A percentile compares a stretch with the other conserved stretches of the same genome.
phyloP scores from a whole-genome alignment of 1,140 invertebrate genomes.

The Pomacea maculata region DNA sequence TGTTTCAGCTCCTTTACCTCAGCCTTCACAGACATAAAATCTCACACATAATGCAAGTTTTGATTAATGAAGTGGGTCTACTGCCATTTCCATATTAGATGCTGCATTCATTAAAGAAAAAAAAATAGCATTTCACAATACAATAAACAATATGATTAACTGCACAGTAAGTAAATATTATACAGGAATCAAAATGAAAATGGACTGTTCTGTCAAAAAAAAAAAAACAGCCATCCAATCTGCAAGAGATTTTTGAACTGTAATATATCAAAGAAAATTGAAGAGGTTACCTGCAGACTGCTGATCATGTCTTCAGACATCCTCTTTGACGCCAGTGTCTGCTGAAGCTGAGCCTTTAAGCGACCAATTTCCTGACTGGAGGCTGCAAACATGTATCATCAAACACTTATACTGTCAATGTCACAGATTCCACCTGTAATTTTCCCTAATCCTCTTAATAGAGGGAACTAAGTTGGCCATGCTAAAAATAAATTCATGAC shows the following conservation, averaged over 20 bases:
- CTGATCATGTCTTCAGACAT: slow-evolving; percentile 53
- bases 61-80: no score
- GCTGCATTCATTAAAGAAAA: no score
- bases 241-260: no score
- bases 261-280: not conserved
- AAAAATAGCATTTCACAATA: no score
- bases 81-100: no score
- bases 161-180: no score
- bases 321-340: slow-evolving; percentile 42
- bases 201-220: not conserved
- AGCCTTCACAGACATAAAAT: slow-evolving; percentile 26
- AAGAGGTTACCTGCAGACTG: slow-evolving; percentile 46
- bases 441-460: not conserved
- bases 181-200: no score
- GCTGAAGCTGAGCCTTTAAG: slow-evolving; percentile 52
- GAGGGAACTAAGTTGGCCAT: not conserved
- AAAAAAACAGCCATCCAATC: not conserved
- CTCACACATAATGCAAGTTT: no score
- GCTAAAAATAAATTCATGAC: no score
- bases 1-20: slow-evolving; percentile 60
- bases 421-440: not conserved
- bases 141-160: no score
- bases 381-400: slow-evolving; percentile 35
- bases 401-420: not conserved
- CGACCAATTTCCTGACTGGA: slow-evolving; percentile 52